Base-by-base conservation (phyloP, 2,113 vertebrate species). In the Melanerpes formicivorus region DNA sequence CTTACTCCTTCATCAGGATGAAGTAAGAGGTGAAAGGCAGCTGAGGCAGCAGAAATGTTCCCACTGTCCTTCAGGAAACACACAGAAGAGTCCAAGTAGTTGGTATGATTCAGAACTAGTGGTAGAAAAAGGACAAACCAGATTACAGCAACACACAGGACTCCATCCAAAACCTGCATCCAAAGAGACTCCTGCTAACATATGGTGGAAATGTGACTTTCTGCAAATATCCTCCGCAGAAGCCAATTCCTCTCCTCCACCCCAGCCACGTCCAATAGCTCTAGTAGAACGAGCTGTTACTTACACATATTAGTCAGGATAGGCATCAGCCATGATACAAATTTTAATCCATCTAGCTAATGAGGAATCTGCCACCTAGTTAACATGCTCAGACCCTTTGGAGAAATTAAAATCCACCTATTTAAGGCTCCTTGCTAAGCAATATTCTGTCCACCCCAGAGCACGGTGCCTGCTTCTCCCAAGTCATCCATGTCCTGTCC, bases 151-250 rank as follows among this genome's bases (percentile, higher is more conserved):
- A 97, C 96, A 94, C 54, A 90, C 88, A 95, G 91, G 94, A 89
- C 88, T 94, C 84, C 75, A 94, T 97, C 96, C 96, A 97, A 97
- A 97, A 96, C 96, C 92, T 87, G 86, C 88, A 97, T 97, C 95
- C 95, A 96, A 96, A 95, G 94, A 96, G 96, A 95, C 93, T 97
- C 96, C 94, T 95, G 95, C 80, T 92, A 96, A 95, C 97, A 97
- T 97, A 97, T 97, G 97, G 95, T 97, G 88, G 95, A 96, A 97
- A 96, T 97, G 88, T 96, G 94, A 97, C 95, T 96, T 97, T 96
- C 95, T 97, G 93, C 97, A 97, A 97, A 97, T 97, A 97, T 96
- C 95, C 95, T 95, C 92, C 14, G 22, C 92, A 93, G 91, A 90
- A 89, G 95, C 97, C 97, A 97, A 97, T 94, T 96, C 96, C 86